Evolutionary conservation across 1,140 invertebrate species (phyloP), one percentile per base, ranked within the genome.

Genomic region (Oedothorax gibbosus): DNA sequence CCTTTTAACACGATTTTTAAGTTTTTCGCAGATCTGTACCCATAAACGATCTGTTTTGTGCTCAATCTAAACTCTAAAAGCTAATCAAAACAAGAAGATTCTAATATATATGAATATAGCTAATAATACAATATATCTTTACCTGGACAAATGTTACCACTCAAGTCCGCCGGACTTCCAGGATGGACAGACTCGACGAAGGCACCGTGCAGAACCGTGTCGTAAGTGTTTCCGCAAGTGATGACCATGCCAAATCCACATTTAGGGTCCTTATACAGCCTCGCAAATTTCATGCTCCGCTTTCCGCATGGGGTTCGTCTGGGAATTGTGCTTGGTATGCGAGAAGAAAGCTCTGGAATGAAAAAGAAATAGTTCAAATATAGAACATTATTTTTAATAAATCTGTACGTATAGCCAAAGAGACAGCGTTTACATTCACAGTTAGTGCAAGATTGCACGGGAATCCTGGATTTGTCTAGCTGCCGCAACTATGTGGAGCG

Each of bases 171-270:
- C 6, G 85, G 85, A 18, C 85, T 54, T 53, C 77, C 78, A 49
- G 64, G 35, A 7, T 62, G 51, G 10, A 86, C 15, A 50, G 60
- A 77, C 65, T 86, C 78, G 7, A 86, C 79, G 20, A 86, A 77
- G 18, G 85, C 79, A n/a, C 85, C 85, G 21, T 79, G 72, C 54
- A 86, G 64, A 62, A 86, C 11, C 18, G 78, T 82, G n/a, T 76
- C 85, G 35, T 66, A 73, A 7, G 76, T 75, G 51, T 81, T 80
- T 20, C 85, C 85, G 35, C 85, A 86, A 15, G 77, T 86, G 49
- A 86, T 79, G 51, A 78, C 68, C 69, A 86, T 73, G 20, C 85
- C 85, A 60, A 80, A 71, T 64, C 85, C 85, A 81, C 20, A 57
- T 10, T 80, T 68, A 11, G 54, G n/a, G n/a, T 85, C 83, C 18